Evolutionary conservation across 2,113 vertebrate genomes (phyloP).

Genomic region (Rhinogobius similis): DNA sequence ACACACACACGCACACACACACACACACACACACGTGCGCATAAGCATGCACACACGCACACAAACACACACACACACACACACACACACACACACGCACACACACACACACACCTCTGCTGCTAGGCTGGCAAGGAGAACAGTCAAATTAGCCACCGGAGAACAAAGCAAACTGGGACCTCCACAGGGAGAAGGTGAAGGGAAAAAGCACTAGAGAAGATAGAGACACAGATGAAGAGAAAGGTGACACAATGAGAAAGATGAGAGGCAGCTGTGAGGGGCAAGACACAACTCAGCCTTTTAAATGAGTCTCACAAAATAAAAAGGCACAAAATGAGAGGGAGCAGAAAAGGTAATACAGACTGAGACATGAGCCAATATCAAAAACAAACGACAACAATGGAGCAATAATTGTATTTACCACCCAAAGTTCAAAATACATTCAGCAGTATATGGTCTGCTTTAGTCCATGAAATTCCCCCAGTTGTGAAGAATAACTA

Average conservation of each 20-base stretch:
- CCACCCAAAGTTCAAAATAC: neutral
- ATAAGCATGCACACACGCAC: constrained; percentile 40
- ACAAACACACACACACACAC: constrained; percentile 40
- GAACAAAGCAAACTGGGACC: constrained; percentile 57
- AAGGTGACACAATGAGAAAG: constrained; percentile 14
- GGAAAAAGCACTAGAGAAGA: constrained; percentile 24
- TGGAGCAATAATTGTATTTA: neutral
- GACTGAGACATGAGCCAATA: neutral
- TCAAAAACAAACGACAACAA: neutral
- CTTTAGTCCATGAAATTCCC: constrained; percentile 4
- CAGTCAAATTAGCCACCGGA: constrained; percentile 77
- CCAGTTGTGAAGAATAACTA: constrained; percentile 12
- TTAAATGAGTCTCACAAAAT: constrained; percentile 40
- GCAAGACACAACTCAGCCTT: constrained; percentile 23
- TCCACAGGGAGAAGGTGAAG: constrained; percentile 64
- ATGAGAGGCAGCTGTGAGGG: constrained; percentile 21
- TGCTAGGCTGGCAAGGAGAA: constrained; percentile 70
- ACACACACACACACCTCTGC: constrained; percentile 40
- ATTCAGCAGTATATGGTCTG: neutral
- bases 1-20: constrained; percentile 42
- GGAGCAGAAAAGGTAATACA: constrained; percentile 14
- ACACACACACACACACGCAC: constrained; percentile 38
- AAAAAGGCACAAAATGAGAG: constrained; percentile 19
- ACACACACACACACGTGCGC: constrained; percentile 41
- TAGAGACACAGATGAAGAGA: constrained; percentile 20